Base-by-base conservation (phyloP, 2,113 vertebrate genomes). In the Leptodactylus fuscus region DNA sequence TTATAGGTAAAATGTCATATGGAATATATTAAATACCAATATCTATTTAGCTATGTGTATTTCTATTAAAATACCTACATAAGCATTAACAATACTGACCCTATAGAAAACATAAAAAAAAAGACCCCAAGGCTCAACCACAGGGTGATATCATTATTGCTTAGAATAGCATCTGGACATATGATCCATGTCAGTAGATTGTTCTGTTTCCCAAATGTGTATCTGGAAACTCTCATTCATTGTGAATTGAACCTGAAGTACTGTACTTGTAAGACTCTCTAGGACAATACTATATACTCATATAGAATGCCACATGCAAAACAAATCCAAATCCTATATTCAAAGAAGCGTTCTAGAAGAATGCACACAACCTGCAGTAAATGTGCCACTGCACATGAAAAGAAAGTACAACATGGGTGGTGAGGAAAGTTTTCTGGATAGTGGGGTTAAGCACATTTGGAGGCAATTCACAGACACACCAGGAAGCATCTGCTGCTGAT, bases 401-500 rank as follows among this genome's bases (percentile, higher is more conserved):
- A 62, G 78, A 62, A 24, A 46, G 46, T 49, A 48, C 51, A 83
- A 49, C 53, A 22, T 76, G 70, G 82, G 82, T 62, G 82, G 70
- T 29, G 69, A 75, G 70, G 38, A 76, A 58, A 20, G 51, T 27
- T 44, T 29, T 12, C 48, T 46, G 29, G 32, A n/a, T 49, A 20
- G 51, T 10, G 81, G 62, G 81, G 70, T 74, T n/a, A n/a, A n/a
- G n/a, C n/a, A 75, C 48, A 24, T 71, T 83, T 74, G 81, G 81
- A 74, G 62, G 10, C 53, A 58, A 62, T 87, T 18, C 79, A 76
- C 65, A 81, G 27, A 36, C 3, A 12, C 60, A 41, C 60, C 87
- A 87, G 89, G 88, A 92, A 90, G 89, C 87, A 89, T 87, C 73
- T 87, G 91, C 71, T 90, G 86, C 88, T 87, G 85, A 46, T 86